phyloP scores from a whole-genome alignment of 2,888 invertebrate species.

The Drosophila mimica region DNA sequence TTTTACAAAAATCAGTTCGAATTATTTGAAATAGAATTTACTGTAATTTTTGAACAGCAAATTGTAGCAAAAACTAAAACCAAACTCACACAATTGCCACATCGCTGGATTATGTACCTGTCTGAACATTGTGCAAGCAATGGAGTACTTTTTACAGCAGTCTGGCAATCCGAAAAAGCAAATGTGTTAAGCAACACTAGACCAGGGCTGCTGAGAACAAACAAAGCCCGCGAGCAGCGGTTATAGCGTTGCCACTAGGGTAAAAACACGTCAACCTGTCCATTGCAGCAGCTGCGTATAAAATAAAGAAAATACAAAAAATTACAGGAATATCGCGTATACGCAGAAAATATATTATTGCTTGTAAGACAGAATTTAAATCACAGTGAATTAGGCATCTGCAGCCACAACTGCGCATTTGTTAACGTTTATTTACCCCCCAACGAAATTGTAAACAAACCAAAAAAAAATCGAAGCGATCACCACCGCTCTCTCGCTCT shows the following conservation, averaged over 20 bases:
- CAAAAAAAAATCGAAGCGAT: conserved; percentile 13
- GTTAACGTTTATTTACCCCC: conserved; percentile 32
- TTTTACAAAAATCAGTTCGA: neutral
- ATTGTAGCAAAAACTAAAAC: conserved; percentile 5
- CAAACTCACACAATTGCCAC: conserved; percentile 11
- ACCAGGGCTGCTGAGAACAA: conserved; percentile 20
- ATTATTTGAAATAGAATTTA: neutral
- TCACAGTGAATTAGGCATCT: neutral
- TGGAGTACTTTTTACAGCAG: neutral
- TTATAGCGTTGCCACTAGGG: conserved; percentile 23
- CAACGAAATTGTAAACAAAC: conserved; percentile 34
- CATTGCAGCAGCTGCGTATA: neutral
- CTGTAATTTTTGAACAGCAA: neutral
- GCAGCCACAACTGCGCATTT: conserved; percentile 37
- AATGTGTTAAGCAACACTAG: conserved; percentile 5
- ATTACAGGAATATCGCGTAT: conserved; percentile 5
- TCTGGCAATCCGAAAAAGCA: conserved; percentile 14
- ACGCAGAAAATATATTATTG: conserved; percentile 11
- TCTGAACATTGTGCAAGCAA: neutral
- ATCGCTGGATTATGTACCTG: neutral
- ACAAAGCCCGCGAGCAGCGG: conserved; percentile 3
- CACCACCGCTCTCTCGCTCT: conserved; percentile 5
- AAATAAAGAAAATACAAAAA: neutral
- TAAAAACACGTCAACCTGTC: neutral
- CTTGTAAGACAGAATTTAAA: conserved; percentile 14